A percentile compares a stretch with the other conserved stretches of the same genome.
Evolutionary conservation across 2,888 invertebrate genomes (phyloP).

Genomic region (Bhutanitis thaidina): DNA sequence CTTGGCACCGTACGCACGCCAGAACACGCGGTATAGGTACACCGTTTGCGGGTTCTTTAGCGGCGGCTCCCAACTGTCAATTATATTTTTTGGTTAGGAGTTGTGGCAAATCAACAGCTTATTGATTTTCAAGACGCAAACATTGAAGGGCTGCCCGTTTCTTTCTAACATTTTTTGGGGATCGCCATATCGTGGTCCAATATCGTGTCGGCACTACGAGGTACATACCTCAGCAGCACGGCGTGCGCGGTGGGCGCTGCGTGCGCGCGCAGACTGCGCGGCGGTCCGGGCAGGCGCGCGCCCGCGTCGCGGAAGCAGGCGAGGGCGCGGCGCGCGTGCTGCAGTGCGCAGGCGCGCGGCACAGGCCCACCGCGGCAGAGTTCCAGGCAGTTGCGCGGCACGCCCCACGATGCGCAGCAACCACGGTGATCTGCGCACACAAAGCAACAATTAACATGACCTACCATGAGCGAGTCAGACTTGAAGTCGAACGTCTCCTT

Average conservation of each 20-base stretch:
- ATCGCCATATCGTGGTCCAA: too few species aligned
- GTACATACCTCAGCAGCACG: too few species aligned
- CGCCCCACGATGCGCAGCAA: constrained; percentile 89
- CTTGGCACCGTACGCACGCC: constrained; percentile 84
- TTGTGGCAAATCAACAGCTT: too few species aligned
- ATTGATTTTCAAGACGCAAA: too few species aligned
- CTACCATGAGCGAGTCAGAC: too few species aligned
- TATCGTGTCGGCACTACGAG: too few species aligned
- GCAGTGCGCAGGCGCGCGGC: constrained; percentile 84
- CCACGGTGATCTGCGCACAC: constrained; percentile 84
- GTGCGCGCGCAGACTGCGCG: constrained; percentile 64
- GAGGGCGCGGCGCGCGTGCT: constrained; percentile 87
- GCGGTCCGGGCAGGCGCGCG: constrained; percentile 89
- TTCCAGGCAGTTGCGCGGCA: constrained; percentile 89
- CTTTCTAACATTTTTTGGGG: too few species aligned
- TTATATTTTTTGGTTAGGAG: not conserved
- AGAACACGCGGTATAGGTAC: constrained; percentile 90
- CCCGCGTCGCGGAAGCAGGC: constrained; percentile 90
- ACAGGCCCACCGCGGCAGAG: constrained; percentile 91
- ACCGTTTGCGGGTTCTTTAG: constrained; percentile 90
- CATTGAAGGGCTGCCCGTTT: too few species aligned
- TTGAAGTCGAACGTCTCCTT: too few species aligned
- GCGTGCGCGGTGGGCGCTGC: constrained; percentile 58
- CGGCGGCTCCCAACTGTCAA: constrained; percentile 86
- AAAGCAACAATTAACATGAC: not conserved